A percentile compares a stretch with the other conserved stretches of the same genome.
Evolutionary conservation across 1,140 invertebrate species (phyloP).

Genomic region (Brachionus koreanus): DNA sequence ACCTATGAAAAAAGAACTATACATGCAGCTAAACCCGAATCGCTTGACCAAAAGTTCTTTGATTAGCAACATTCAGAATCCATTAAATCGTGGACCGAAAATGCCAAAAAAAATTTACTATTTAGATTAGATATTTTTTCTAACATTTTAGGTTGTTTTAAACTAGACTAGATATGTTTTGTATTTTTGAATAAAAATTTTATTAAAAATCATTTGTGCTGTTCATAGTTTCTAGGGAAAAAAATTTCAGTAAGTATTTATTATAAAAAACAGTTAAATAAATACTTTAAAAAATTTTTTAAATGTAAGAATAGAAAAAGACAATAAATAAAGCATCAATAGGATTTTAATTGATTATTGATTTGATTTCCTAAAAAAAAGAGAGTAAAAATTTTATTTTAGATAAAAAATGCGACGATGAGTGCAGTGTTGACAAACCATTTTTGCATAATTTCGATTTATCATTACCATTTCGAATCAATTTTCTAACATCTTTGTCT

Average conservation of each 20-base stretch:
- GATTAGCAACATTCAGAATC: constrained; percentile 8
- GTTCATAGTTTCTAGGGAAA: too few relatives aligned
- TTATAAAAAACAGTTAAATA: too few relatives aligned
- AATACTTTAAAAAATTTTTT: too few relatives aligned
- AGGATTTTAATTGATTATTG: too few relatives aligned
- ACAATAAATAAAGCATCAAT: too few relatives aligned
- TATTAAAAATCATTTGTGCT: too few relatives aligned
- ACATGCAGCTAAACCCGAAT: constrained; percentile 11
- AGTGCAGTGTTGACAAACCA: neutral
- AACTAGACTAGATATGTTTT: neutral
- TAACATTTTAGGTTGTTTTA: neutral
- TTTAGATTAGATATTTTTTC: neutral
- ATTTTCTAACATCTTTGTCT: neutral
- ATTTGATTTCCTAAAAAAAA: too few relatives aligned
- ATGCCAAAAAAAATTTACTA: constrained; percentile 31
- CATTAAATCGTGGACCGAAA: neutral
- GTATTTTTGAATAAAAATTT: neutral
- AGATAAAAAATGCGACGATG: too few relatives aligned
- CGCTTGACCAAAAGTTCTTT: constrained; percentile 36
- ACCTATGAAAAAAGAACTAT: neutral
- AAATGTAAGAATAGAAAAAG: too few relatives aligned
- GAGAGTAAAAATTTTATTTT: too few relatives aligned
- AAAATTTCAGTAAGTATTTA: too few relatives aligned
- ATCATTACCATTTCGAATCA: neutral
- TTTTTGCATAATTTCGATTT: neutral